phyloP scores from a whole-genome alignment of 2,888 invertebrate species.

The Horisme vitalbata region DNA sequence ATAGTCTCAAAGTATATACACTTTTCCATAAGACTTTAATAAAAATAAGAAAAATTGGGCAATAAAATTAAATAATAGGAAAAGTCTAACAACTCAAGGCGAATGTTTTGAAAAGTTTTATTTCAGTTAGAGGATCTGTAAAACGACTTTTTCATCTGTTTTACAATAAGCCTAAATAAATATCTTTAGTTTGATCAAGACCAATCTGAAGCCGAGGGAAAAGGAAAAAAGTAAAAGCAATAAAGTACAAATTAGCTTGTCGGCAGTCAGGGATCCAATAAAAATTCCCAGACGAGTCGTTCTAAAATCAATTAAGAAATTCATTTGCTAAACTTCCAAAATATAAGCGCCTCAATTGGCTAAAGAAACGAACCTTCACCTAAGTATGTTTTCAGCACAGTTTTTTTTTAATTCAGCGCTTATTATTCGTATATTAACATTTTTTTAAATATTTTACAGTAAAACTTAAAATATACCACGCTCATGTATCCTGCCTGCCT shows the following conservation, averaged over 20 bases:
- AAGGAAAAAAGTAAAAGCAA: constrained; percentile 10
- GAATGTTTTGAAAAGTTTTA: too few relatives aligned
- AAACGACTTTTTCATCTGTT: too few relatives aligned
- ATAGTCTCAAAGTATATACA: too few relatives aligned
- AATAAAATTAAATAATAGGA: too few relatives aligned
- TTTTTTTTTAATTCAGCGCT: not conserved
- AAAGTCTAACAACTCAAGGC: too few relatives aligned
- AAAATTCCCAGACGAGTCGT: constrained; percentile 24
- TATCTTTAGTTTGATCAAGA: not conserved
- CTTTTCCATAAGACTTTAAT: too few relatives aligned
- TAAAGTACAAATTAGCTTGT: constrained; percentile 20
- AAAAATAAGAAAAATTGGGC: too few relatives aligned
- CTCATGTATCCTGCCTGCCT: too few relatives aligned
- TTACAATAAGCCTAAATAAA: not conserved
- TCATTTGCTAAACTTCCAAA: constrained; percentile 17
- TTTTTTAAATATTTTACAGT: too few relatives aligned
- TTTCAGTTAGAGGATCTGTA: too few relatives aligned
- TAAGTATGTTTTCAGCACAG: not conserved
- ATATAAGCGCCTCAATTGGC: constrained; percentile 8
- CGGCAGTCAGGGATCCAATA: constrained; percentile 14
- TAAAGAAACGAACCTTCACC: not conserved
- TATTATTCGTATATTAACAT: too few relatives aligned
- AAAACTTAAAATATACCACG: too few relatives aligned
- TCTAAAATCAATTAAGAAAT: constrained; percentile 22
- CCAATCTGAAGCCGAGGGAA: not conserved